Base-by-base conservation (phyloP, 2,797 vertebrate species). In the Scarus forsteni region DNA sequence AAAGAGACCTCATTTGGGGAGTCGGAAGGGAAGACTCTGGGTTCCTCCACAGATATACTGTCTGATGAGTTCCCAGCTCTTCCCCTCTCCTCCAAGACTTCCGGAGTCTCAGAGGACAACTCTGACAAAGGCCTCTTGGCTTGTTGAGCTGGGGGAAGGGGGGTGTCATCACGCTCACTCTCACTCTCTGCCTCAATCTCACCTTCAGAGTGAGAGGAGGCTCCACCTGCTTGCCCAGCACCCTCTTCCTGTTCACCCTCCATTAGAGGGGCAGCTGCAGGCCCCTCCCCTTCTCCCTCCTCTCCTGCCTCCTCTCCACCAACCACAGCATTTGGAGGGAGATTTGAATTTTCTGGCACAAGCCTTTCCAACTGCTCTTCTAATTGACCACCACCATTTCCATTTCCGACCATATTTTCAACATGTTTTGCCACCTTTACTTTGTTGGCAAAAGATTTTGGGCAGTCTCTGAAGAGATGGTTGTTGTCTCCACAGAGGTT, bases 1-100 rank as follows among this genome's bases (percentile, higher is more conserved):
- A 62, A 61, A 0, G 50, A 70, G 18, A 70, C 43, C 11, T 34
- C 36, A 34, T 62, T 70, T 3, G 46, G 59, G 7, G 51, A 56
- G 14, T 34, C n/a, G 35, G 40, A 15, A 38, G 52, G 60, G 18
- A 63, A 71, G 45, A 50, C 27, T 50, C 60, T 49, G 60, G 68
- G 2, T 14, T 71, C 60, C 15, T 43, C 59, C 14, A 43, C 36
- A 62, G 60, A 49, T 15, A 10, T 9, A n/a, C 51, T 61, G 34
- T 62, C 51, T 39, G 58, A 70, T 35, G 8, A 13, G 8, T 1
- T 8, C 14, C 9, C n/a, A 42, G 10, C 50, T 48, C 51, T 61
- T 39, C 16, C 48, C 55, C 46, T 19, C 11, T 57, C 19, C 11
- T 27, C 6, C 13, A 16, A 42, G 14, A 16, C 64, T 42, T 36